Conservation (phyloP, 1,140 invertebrate genomes). For the Drosophila persimilis region DNA sequence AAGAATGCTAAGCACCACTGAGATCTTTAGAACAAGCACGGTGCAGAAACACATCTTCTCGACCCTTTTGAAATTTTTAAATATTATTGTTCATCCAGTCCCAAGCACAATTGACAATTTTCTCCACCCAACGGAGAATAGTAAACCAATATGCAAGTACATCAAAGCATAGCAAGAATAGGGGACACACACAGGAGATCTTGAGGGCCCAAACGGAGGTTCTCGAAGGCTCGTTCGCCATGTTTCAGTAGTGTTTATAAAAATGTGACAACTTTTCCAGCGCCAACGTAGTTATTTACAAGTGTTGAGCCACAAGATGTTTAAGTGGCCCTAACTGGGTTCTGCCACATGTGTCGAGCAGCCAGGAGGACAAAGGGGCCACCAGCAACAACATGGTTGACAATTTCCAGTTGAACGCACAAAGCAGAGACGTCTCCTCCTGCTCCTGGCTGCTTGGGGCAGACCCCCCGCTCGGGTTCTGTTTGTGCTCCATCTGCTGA, state of each 20-base stretch:
- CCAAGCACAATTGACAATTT: too few species aligned
- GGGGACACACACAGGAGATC: too few species aligned
- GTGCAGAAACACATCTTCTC: too few species aligned
- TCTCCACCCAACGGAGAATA: too few species aligned
- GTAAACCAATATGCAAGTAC: too few species aligned
- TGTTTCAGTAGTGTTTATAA: constrained; percentile 5
- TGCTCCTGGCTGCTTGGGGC: neutral
- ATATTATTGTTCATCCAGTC: too few species aligned
- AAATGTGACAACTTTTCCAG: constrained; percentile 55
- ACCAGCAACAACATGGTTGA: constrained; percentile 67
- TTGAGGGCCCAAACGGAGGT: neutral
- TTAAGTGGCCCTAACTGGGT: constrained; percentile 35
- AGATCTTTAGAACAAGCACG: too few species aligned
- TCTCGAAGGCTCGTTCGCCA: neutral
- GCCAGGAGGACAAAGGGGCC: constrained; percentile 33
- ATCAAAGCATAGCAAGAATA: too few species aligned
- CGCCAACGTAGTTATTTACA: constrained; percentile 54
- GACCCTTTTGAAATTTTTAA: too few species aligned
- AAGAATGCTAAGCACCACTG: too few species aligned
- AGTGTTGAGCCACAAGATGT: constrained; percentile 57
- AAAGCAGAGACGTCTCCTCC: constrained; percentile 43
- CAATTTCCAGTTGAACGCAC: constrained; percentile 77
- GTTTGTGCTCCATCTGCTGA: constrained; percentile 23
- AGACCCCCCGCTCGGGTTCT: constrained; percentile 21
- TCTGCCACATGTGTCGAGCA: constrained; percentile 50